Evolutionary conservation across 2,113 vertebrate genomes (phyloP).

Genomic region (Poicephalus meyeri): DNA sequence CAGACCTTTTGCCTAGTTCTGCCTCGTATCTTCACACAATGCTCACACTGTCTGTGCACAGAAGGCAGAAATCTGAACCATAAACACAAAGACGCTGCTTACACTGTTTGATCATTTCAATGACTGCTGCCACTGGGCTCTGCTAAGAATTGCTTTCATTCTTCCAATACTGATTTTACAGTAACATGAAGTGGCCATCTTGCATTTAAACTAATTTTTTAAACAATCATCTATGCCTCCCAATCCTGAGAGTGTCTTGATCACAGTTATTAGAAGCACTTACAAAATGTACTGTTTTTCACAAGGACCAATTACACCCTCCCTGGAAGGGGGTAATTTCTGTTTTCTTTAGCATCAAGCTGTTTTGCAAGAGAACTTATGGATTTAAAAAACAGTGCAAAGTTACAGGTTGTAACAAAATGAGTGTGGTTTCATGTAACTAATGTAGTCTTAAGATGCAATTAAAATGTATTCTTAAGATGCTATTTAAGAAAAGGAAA

Average conservation of each 20-base stretch:
- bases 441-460: neutral
- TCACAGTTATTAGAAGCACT: neutral
- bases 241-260: neutral
- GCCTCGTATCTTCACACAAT: neutral
- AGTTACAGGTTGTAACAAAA: neutral
- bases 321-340: neutral
- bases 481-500: neutral
- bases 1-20: neutral
- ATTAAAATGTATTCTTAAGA: neutral
- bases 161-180: neutral
- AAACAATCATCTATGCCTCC: neutral
- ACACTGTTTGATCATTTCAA: neutral
- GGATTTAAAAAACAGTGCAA: neutral
- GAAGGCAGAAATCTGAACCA: neutral
- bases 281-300: neutral
- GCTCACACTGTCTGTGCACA: neutral
- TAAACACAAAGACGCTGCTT: neutral
- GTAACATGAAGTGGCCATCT: neutral
- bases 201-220: neutral
- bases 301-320: neutral
- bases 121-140: neutral
- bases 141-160: neutral
- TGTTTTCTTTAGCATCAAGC: neutral
- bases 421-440: neutral
- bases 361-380: neutral